These are phyloP conservation scores for Gallinago media DNA, from an alignment of 2,113 vertebrate species.

Conservation along the genomic window DNA sequence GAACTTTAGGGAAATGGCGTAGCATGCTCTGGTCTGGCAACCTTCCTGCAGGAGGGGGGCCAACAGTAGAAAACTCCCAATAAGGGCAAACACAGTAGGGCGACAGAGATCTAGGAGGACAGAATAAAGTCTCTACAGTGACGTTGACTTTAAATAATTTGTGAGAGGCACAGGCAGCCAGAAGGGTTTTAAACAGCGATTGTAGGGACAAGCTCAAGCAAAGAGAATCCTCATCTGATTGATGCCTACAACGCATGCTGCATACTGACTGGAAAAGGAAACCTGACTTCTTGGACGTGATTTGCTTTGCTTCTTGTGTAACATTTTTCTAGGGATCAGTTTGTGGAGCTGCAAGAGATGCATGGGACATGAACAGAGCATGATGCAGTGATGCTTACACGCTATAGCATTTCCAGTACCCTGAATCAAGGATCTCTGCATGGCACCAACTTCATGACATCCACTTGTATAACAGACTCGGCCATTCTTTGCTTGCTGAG, in stretches of 20 bases:
- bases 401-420: background rate
- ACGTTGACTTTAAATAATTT: background rate
- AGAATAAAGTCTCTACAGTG: background rate
- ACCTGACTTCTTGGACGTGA: background rate
- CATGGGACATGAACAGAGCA: background rate
- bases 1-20: background rate
- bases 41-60: background rate
- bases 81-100: background rate
- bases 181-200: background rate
- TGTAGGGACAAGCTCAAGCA: background rate
- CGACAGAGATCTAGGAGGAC: background rate
- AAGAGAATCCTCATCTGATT: background rate
- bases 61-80: background rate
- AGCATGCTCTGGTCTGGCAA: background rate
- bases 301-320: background rate
- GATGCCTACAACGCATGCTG: background rate
- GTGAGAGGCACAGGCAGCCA: background rate
- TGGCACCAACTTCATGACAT: background rate
- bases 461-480: background rate
- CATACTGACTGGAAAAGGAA: background rate
- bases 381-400: background rate
- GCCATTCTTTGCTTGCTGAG: background rate
- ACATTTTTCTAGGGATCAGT: background rate
- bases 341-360: background rate
- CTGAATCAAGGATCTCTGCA: background rate